Percentiles rank a stretch among this genome's conserved stretches.
These are phyloP conservation scores for Callaeas wilsoni DNA, from an alignment of 2,113 vertebrate genomes.

Conservation along the genomic window DNA sequence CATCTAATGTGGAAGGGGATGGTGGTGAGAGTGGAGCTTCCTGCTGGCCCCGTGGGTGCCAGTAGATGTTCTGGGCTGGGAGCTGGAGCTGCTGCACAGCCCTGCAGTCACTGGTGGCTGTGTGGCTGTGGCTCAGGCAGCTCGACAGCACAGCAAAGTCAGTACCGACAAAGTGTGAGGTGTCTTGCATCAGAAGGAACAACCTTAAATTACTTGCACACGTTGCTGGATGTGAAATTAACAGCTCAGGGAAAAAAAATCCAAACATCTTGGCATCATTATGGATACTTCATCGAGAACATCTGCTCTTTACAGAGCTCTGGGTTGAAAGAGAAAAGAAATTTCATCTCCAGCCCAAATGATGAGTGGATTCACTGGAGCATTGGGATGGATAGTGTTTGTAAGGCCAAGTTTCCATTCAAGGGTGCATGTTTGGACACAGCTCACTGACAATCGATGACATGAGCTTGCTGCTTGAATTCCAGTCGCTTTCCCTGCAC, in stretches of 20 bases:
- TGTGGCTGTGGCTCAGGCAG: not conserved
- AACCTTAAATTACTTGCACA: not conserved
- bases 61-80: not conserved
- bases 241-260: not conserved
- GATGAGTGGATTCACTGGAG: not conserved
- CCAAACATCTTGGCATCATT: not conserved
- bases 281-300: not conserved
- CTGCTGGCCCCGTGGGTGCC: not conserved
- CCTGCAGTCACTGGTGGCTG: not conserved
- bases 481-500: not conserved
- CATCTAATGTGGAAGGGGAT: not conserved
- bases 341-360: not conserved
- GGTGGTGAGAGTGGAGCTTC: not conserved
- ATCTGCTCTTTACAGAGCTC: slow-evolving; percentile 8
- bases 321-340: not conserved
- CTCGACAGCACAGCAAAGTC: not conserved
- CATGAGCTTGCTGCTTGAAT: not conserved
- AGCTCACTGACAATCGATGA: not conserved
- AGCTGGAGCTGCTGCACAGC: not conserved
- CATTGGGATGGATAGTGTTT: not conserved
- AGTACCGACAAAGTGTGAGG: not conserved
- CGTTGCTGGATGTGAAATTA: not conserved
- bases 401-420: not conserved
- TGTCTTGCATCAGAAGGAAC: not conserved
- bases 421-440: not conserved